Percentiles rank a stretch among this genome's conserved stretches.
Evolutionary conservation across 2,888 invertebrate genomes (phyloP).

Genomic region (Hybos culiciformis): DNA sequence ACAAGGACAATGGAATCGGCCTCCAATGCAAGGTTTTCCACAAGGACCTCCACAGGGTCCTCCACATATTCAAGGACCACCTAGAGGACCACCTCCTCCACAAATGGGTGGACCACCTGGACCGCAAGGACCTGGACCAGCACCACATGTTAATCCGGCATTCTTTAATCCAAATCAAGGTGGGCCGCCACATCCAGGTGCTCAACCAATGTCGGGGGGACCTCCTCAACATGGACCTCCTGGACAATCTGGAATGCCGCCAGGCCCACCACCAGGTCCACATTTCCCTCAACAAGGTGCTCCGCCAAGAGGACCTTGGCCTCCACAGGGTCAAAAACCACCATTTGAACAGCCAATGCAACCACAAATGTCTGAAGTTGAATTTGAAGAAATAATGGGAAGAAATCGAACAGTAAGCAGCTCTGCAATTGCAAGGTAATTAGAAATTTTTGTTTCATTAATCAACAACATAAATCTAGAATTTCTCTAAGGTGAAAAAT

Average conservation of each 20-base stretch:
- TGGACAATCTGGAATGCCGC: slow-evolving; percentile 33
- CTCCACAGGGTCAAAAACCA: slow-evolving; percentile 38
- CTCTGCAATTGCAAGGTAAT: slow-evolving; percentile 70
- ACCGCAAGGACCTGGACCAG: slow-evolving; percentile 56
- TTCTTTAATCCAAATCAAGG: slow-evolving; percentile 85
- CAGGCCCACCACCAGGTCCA: slow-evolving; percentile 45
- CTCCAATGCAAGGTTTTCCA: slow-evolving; percentile 53
- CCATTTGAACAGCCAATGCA: slow-evolving; percentile 36
- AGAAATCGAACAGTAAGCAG: slow-evolving; percentile 95
- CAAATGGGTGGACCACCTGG: slow-evolving; percentile 38
- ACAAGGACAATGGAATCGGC: slow-evolving; percentile 60
- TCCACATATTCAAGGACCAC: slow-evolving; percentile 54
- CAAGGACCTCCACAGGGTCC: slow-evolving; percentile 50
- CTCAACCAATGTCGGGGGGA: slow-evolving; percentile 42
- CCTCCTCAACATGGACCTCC: slow-evolving; percentile 40
- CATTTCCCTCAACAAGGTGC: slow-evolving; percentile 53
- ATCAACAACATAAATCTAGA: background rate
- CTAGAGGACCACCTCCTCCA: slow-evolving; percentile 45
- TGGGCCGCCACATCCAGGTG: slow-evolving; percentile 37
- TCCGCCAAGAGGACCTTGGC: slow-evolving; percentile 56
- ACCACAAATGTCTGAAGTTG: slow-evolving; percentile 71
- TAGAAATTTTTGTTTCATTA: background rate
- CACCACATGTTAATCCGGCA: slow-evolving; percentile 93
- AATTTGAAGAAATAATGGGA: slow-evolving; percentile 97
- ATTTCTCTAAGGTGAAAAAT: too few species aligned